These are phyloP conservation scores for Danaus plexippus DNA, from an alignment of 1,140 invertebrate genomes.

Conservation along the genomic window DNA sequence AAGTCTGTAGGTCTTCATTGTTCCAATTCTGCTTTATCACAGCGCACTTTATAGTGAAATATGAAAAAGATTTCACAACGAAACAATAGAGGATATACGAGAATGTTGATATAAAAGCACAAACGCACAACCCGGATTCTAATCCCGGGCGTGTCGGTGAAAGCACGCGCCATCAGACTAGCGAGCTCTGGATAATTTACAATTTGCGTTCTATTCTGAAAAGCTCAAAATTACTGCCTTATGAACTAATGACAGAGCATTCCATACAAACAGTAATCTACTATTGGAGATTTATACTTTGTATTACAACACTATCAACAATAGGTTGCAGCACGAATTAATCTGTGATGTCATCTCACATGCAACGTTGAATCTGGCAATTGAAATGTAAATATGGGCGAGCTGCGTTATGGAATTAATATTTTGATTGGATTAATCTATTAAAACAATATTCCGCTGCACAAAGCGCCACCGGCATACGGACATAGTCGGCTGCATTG, in stretches of 20 bases:
- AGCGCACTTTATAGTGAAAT: constrained; percentile 2
- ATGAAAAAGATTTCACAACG: constrained; percentile 31
- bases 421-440: constrained; percentile 69
- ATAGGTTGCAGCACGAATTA: constrained; percentile 14
- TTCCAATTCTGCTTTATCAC: constrained; percentile 19
- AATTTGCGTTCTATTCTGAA: constrained; percentile 50
- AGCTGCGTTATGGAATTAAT: constrained; percentile 60
- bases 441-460: constrained; percentile 55
- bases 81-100: constrained; percentile 50
- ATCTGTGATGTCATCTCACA: constrained; percentile 45
- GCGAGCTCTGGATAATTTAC: constrained; percentile 45
- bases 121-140: constrained; percentile 54
- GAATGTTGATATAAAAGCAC: constrained; percentile 43
- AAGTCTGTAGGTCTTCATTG: constrained; percentile 23
- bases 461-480: constrained; percentile 32
- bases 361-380: constrained; percentile 47
- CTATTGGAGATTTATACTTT: too few species aligned
- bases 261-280: too few species aligned
- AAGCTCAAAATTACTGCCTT: constrained; percentile 8
- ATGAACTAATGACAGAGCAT: neutral
- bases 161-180: constrained; percentile 51
- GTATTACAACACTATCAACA: neutral
- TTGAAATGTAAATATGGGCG: constrained; percentile 60
- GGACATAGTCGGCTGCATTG: constrained; percentile 15
- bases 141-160: constrained; percentile 45